Base-by-base conservation (phyloP, 2,797 vertebrate species). In the Dicrostonyx torquatus region DNA sequence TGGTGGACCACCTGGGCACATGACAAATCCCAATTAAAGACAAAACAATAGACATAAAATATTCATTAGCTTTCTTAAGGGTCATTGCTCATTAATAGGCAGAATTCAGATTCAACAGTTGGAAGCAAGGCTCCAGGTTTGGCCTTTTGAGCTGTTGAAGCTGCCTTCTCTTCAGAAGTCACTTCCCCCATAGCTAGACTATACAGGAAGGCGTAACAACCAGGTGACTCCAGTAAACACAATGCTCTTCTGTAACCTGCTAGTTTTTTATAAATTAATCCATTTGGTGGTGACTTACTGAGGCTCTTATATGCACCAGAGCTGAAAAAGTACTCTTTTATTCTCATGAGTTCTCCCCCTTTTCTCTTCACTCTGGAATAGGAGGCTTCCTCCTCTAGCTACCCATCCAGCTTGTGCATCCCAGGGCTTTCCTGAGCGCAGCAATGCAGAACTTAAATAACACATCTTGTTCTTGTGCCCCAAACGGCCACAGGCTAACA, bases 381-480 rank as follows among this genome's bases (percentile, higher is more conserved):
- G 29, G 17, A 79, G 29, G 15, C 29, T 60, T 29, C 45, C 43
- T 66, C 37, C 37, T 1, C 50, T 7, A 72, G 37, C 22, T 24
- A 3, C 18, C 24, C 5, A 6, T 26, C 34, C 5, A 14, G 22
- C 53, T 6, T 6, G 34, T 1, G 24, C 4, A 5, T 4, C 10
- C 18, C 29, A 50, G 31, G 0, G 0, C 37, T 72, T 15, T 26
- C 15, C 29, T 15, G 31, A 68, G 20, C 9, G 7, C 34, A 18
- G 73, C 31, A 40, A 40, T 3, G 43, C 43, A 62, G 5, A 10
- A 20, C 9, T 31, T 53, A 50, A 34, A 3, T 18, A 18, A 37
- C 84, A 93, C 12, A 22, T 45, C n/a, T 26, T 26, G 58, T 58
- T 31, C 72, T 45, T 31, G 45, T 4, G 1, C 22, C 55, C 34